Base-by-base conservation (phyloP, 1,140 invertebrate genomes). In the Halotydeus destructor region DNA sequence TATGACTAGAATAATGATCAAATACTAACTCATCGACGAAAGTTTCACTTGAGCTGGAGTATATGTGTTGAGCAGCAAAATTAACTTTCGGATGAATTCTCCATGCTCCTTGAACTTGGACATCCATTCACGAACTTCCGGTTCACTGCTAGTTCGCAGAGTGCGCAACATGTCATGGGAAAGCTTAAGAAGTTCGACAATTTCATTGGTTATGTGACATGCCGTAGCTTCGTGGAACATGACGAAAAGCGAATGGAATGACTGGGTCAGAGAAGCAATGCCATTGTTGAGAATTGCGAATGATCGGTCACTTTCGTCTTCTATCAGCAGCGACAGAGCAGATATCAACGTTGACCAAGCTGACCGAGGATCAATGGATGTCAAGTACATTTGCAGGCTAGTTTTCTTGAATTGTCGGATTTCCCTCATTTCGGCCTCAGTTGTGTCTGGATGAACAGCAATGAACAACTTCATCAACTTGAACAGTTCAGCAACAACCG, bases 211-310 rank as follows among this genome's bases (percentile, higher is more conserved):
- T 12, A 85, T 71, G 57, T 82, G 79, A 54, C 81, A 85, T 0
- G 79, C 79, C 3, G 80, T 84, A 12, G 83, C 82, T 59, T 91
- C 84, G 52, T 89, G 82, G 55, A 86, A 80, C 77, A 89, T 86
- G 49, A 81, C 75, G 63, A 88, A 82, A 41, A 89, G 61, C 47
- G 81, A 85, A 59, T 80, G 76, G 53, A 89, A 72, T 14, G 83
- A 79, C 61, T 88, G 83, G 57, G 84, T 76, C 18, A 82, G 73
- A 67, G 85, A 76, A 45, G 78, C 72, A 28, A 93, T 63, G 5
- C 83, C 85, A 38, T 78, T 75, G 54, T 86, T 82, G 47, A 77
- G 84, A 3, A 89, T 74, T 3, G 86, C 76, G 53, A 80, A 76
- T 19, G 86, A 59, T 52, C 78, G 70, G 60, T 93, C 85, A 47